Evolutionary conservation across 1,140 invertebrate genomes (phyloP).

Genomic region (Drosophila lowei): DNA sequence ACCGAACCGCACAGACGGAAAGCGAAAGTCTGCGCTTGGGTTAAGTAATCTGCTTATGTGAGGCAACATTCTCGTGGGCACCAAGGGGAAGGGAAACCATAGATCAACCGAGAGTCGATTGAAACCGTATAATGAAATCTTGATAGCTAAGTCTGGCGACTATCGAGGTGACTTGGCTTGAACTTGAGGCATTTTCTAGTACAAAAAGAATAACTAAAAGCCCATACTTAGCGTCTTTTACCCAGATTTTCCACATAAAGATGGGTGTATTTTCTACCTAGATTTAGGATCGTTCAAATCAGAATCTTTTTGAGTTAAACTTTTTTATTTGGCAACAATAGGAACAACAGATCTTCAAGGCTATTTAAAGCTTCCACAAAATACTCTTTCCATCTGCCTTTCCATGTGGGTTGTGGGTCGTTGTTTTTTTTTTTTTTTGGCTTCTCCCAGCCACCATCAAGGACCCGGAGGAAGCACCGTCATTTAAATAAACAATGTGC

Average conservation of each 20-base stretch:
- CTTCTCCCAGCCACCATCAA: slow-evolving; percentile 6
- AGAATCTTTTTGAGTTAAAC: too few species aligned
- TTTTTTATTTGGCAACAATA: too few species aligned
- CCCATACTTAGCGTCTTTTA: too few species aligned
- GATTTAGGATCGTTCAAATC: too few species aligned
- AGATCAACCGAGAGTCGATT: background rate
- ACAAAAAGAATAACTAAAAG: too few species aligned
- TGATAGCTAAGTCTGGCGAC: background rate
- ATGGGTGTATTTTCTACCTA: too few species aligned
- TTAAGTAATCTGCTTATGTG: slow-evolving; percentile 8
- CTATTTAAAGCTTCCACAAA: too few species aligned
- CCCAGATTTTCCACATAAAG: too few species aligned
- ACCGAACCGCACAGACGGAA: slow-evolving; percentile 22
- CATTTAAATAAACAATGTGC: slow-evolving; percentile 81
- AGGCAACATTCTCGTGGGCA: slow-evolving; percentile 10
- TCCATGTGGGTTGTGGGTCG: background rate
- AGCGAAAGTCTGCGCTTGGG: slow-evolving; percentile 29
- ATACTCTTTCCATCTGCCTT: background rate
- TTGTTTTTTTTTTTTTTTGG: slow-evolving; percentile 33
- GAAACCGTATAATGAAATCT: background rate
- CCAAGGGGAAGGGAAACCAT: background rate
- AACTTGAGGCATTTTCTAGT: background rate
- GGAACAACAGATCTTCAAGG: too few species aligned
- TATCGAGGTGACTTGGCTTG: slow-evolving; percentile 1
- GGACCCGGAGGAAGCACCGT: slow-evolving; percentile 40